Base-by-base conservation (phyloP, 2,113 vertebrate genomes). In the Melanostigma gelatinosum region DNA sequence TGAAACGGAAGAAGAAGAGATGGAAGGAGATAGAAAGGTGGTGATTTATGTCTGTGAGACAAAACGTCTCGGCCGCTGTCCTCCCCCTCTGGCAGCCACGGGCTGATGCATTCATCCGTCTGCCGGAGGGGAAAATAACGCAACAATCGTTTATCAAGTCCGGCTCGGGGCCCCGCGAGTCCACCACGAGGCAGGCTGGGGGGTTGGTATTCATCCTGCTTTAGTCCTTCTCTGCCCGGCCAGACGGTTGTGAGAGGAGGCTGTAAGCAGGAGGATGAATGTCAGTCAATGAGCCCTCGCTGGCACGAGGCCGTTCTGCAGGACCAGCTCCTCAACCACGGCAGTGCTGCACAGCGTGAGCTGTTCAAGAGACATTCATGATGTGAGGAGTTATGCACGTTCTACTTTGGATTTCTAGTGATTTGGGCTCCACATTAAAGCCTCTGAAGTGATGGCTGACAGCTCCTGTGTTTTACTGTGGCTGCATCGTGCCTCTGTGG, bases 21-120 rank as follows among this genome's bases (percentile, higher is more conserved):
- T 76, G 61, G 54, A 54, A 48, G 34, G 16, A 61, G 78, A 87
- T 70, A 68, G 95, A 94, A 93, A 94, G 90, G 85, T 90, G 92
- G 88, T 94, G 95, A 96, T 95, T 96, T 95, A 94, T 94, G 86
- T 92, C 89, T 80, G 87, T 72, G 87, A 85, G 84, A 84, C 55
- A 5, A 85, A 85, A 77, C 42, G 67, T 67, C 69, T 72, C 79
- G 85, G 72, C 72, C 86, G 69, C 79, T 77, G 82, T 83, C 72
- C 72, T 87, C 80, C 79, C 80, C 80, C 77, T 60, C 80, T 73
- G 84, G 76, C 72, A 88, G 85, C 91, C 79, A 83, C 61, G 67
- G 73, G 73, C 81, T 87, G 89, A 92, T 68, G 81, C 76, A 79
- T 92, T 92, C 86, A 93, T 94, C 79, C 66, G 66, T 83, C 88